Conservation (phyloP, 1,140 invertebrate species). For the Zaprionus lachaisei region DNA sequence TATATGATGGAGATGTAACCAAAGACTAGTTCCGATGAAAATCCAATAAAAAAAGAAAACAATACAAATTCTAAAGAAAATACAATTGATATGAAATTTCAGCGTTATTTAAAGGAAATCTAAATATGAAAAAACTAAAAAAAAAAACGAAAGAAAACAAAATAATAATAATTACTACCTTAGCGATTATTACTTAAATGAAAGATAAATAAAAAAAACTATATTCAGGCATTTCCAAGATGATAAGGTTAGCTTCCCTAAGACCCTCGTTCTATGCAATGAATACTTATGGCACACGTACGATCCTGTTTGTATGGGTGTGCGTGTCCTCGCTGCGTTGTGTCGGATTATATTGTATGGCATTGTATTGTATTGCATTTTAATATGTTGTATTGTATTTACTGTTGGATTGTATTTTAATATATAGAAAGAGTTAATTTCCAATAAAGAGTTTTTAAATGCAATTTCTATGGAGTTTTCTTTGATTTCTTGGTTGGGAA, state of each 20-base stretch:
- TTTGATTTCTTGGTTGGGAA: neutral
- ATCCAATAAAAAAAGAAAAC: slow-evolving; percentile 24
- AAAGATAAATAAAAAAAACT: slow-evolving; percentile 19
- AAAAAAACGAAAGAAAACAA: slow-evolving; percentile 23
- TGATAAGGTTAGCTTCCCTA: slow-evolving; percentile 41
- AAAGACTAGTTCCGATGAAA: slow-evolving; percentile 57
- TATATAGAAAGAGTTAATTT: slow-evolving; percentile 80
- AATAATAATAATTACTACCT: slow-evolving; percentile 43
- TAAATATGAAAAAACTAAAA: neutral
- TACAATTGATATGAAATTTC: slow-evolving; percentile 14
- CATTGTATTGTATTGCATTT: slow-evolving; percentile 72
- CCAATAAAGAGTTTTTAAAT: slow-evolving; percentile 77
- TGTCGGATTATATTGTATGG: slow-evolving; percentile 38
- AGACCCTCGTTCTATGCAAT: slow-evolving; percentile 47
- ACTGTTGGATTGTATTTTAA: slow-evolving; percentile 82
- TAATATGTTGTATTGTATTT: slow-evolving; percentile 81
- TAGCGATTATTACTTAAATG: slow-evolving; percentile 58
- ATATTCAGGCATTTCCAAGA: slow-evolving; percentile 53
- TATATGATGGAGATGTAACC: slow-evolving; percentile 32
- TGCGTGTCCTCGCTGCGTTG: slow-evolving; percentile 37
- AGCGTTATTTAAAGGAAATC: slow-evolving; percentile 32
- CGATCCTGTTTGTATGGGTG: slow-evolving; percentile 6
- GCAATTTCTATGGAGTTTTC: slow-evolving; percentile 24
- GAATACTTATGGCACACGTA: slow-evolving; percentile 23
- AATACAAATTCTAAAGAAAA: slow-evolving; percentile 15